Evolutionary conservation across 2,888 invertebrate species (phyloP), one percentile per base, ranked within the genome.

Genomic region (Desoria tigrina): DNA sequence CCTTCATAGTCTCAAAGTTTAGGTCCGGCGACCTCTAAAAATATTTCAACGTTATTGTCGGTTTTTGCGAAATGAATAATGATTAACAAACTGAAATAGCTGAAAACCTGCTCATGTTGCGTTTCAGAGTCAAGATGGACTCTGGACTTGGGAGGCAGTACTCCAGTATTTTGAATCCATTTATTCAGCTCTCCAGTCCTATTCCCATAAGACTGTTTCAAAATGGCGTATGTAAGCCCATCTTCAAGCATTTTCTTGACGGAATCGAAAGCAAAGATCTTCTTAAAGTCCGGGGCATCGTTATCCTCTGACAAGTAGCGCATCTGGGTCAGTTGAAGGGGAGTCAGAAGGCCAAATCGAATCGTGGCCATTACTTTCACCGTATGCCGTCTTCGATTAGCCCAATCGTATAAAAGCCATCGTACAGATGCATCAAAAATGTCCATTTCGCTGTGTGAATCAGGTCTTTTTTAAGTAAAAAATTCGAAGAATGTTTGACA

Each of bases 161-260:
- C 60, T 18, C 66, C 65, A n/a, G 73, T 63, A 9, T 63, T 61
- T 1, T 64, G 61, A 16, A 73, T 18, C 74, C 74, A 74, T 27
- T 68, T 68, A n/a, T 66, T 64, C n/a, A 73, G 49, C 42, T 73
- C 74, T 9, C 68, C 68, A 1, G 72, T 68, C 21, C 61, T 56
- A 23, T 37, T 23, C 32, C 65, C 59, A 39, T 69, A 73, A 7
- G 68, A 69, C 18, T 74, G 71, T 37, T 53, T 63, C 7, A 74
- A 68, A 28, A 74, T 71, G 1, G 74, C 63, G 39, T 63, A 74
- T 0, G 89, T 87, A 27, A 91, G 82, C 26, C 90, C 90, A 77
- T 90, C 89, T 76, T 90, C 89, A 18, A 91, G 86, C 86, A 89
- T 87, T 77, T 88, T 87, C 76, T 88, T 87, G 23, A 91, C 86